Evolutionary conservation across 2,888 invertebrate species (phyloP), one percentile per base, ranked within the genome.

Genomic region (Hydraecia micacea): DNA sequence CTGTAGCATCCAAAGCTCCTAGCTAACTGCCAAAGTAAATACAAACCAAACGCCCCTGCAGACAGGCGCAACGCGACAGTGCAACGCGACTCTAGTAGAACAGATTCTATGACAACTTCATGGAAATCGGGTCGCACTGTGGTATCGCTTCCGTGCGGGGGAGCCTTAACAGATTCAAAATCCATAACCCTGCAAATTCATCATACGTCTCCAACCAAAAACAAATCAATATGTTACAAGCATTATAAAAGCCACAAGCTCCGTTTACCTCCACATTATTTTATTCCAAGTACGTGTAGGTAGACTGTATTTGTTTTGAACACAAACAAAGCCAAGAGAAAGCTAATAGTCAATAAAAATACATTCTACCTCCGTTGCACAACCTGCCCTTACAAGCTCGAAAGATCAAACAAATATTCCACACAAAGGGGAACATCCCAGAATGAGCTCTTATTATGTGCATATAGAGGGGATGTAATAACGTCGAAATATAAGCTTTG

Each of bases 321-420:
- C 21, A 58, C 73, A 83, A 78, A 72, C 69, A 85, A 85, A 74
- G 49, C 28, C 65, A 76, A 63, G 65, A 76, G 70, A 77, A 73
- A 84, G 78, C 66, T 82, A 77, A 84, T 79, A 82, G 63, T 79
- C 75, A 88, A 88, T 86, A 87, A 88, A 88, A 87, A 85, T 86
- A 87, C 75, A 84, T 87, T 84, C 83, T 84, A 87, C 85, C 86
- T 84, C 78, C 80, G 76, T 81, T 88, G 89, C 86, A 86, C 84
- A 88, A 88, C 88, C 90, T 91, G 89, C 90, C 91, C 91, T 91
- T 89, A 89, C 90, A 89, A 91, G 91, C 91, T 91, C 83, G 89
- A 91, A 93, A 96, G 95, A 96, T 97, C 96, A 97, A 97, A 97
- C 96, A 96, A 95, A 95, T 92, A 92, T 92, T 90, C 88, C 67